These are phyloP conservation scores for Epinotia ramella DNA, from an alignment of 2,888 invertebrate genomes.

Conservation along the genomic window DNA sequence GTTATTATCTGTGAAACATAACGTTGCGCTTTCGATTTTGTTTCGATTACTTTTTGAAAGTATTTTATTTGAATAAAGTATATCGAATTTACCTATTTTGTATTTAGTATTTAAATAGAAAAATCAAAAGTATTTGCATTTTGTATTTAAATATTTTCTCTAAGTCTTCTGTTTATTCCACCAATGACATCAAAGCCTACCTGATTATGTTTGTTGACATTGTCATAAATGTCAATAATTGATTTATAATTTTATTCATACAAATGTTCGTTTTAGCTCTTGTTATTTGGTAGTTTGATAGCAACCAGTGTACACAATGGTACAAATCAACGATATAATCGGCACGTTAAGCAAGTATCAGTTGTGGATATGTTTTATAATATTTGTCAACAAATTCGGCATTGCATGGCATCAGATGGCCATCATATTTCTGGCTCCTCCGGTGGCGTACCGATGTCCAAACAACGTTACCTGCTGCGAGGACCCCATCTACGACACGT, in stretches of 20 bases:
- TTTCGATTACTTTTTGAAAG: too few relatives aligned
- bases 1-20: too few relatives aligned
- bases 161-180: too few relatives aligned
- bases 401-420: slow-evolving; percentile 83
- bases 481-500: slow-evolving; percentile 85
- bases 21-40: too few relatives aligned
- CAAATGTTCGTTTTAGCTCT: slow-evolving; percentile 10
- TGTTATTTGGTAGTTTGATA: background rate
- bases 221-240: slow-evolving; percentile 3
- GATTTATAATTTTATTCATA: slow-evolving; percentile 3
- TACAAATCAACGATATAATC: slow-evolving; percentile 69
- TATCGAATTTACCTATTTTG: too few relatives aligned
- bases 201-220: slow-evolving; percentile 10
- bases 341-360: slow-evolving; percentile 76
- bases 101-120: too few relatives aligned
- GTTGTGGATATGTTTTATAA: slow-evolving; percentile 69
- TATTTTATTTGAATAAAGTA: too few relatives aligned
- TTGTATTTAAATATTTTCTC: too few relatives aligned
- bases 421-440: slow-evolving; percentile 81
- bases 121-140: too few relatives aligned
- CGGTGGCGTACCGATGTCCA: slow-evolving; percentile 65
- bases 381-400: slow-evolving; percentile 77
- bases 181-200: slow-evolving; percentile 9
- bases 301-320: slow-evolving; percentile 9
- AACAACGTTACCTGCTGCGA: slow-evolving; percentile 75